These are phyloP conservation scores for Triplophysa tibetana DNA, from an alignment of 2,113 vertebrate genomes.

Conservation along the genomic window DNA sequence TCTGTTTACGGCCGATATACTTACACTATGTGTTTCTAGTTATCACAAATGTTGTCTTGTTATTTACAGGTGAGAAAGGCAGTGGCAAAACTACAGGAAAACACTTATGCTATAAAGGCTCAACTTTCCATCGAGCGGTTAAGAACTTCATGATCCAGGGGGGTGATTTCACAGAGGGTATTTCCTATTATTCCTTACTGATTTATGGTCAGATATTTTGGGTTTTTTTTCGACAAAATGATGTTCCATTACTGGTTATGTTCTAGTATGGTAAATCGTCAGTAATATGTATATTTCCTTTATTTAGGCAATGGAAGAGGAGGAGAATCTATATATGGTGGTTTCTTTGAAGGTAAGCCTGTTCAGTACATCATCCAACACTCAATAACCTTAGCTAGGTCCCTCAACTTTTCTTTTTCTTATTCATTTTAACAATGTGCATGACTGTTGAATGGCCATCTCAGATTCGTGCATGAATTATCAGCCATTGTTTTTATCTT, in stretches of 20 bases:
- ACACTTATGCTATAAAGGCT: conserved; percentile 97
- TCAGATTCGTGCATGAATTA: conserved; percentile 76
- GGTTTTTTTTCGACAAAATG: background rate
- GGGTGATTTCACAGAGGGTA: conserved; percentile 99
- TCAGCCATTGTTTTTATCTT: conserved; percentile 58
- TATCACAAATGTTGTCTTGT: background rate
- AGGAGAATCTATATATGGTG: conserved; percentile 97
- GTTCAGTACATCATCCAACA: conserved; percentile 30
- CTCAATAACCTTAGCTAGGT: conserved; percentile 8
- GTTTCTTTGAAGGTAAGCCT: conserved; percentile 97
- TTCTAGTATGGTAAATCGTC: background rate
- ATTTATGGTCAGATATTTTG: background rate
- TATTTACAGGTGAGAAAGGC: conserved; percentile 87
- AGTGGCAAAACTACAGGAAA: conserved; percentile 93
- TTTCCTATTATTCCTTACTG: background rate
- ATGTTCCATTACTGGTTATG: background rate
- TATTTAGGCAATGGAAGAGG: conserved; percentile 93
- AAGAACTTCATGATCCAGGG: conserved; percentile 99
- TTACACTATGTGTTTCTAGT: background rate
- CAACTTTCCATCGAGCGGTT: conserved; percentile 97
- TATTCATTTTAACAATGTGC: conserved; percentile 70
- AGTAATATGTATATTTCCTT: conserved; percentile 39
- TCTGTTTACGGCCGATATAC: background rate
- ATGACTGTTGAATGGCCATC: conserved; percentile 85
- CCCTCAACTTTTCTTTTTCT: conserved; percentile 7